Base-by-base conservation (phyloP, 2,888 invertebrate species). In the Xestia rhomboidea region DNA sequence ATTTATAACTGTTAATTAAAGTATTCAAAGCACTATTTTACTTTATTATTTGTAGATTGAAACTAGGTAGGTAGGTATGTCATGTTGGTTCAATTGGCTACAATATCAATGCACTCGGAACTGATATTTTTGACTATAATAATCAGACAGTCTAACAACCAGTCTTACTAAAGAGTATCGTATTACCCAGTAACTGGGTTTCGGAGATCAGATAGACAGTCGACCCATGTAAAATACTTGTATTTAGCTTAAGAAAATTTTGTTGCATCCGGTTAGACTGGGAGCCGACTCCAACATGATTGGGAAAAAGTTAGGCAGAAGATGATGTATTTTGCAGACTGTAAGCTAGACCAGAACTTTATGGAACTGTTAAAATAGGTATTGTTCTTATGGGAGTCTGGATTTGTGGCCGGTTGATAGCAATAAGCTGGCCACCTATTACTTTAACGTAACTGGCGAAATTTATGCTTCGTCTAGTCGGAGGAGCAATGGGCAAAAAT, bases 1-100 rank as follows among this genome's bases (percentile, higher is more conserved):
- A 24, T 46, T n/a, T n/a, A n/a, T n/a, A 38, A 24, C 30, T 49
- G 46, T 60, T 51, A 24, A 34, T 63, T 15, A 51, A 62, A 51
- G 27, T 27, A 66, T 60, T 34, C 24, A 49, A 49, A 80, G 34
- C 62, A 46, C 24, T 5, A 38, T 64, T 44, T 63, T 64, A 64
- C 51, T 64, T 30, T 13, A 27, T 24, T 44, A 11, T 30, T 30
- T 76, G 21, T 57, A 24, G 11, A 34, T 62, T 1, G 4, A 34
- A 38, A 62, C 2, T 34, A 4, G 34, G 41, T 11, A 11, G 2
- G 8, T 57, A 57, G 27, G 21, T 21, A 63, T 63, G 2, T 38
- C 18, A 5, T 34, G 18, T 3, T n/a, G 34, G 34, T 49, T 49
- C n/a, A 38, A 38, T 64, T 38, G 10, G 60, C 18, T 34, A 34